These are phyloP conservation scores for Lordiphosa clarofinis DNA, from an alignment of 1,140 invertebrate species.

Conservation along the genomic window DNA sequence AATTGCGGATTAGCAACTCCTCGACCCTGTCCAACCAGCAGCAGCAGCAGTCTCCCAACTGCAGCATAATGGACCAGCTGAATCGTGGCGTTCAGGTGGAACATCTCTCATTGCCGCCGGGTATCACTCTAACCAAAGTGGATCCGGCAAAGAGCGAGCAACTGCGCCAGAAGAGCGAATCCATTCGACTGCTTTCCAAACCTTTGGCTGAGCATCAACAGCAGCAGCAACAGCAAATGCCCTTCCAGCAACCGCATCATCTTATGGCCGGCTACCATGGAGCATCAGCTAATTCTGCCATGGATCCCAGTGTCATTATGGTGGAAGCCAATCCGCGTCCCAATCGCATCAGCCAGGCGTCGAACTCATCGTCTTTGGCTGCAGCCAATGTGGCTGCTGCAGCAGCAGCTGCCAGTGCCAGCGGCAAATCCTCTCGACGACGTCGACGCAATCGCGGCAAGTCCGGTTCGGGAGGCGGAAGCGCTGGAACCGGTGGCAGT, in stretches of 20 bases:
- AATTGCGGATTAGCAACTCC: constrained; percentile 48
- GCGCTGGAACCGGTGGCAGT: constrained; percentile 8
- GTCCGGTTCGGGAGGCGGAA: constrained; percentile 20
- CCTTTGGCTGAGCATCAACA: constrained; percentile 54
- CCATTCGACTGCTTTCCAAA: constrained; percentile 67
- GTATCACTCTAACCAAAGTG: constrained; percentile 91
- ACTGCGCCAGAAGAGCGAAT: constrained; percentile 73
- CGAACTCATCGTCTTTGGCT: constrained; percentile 5
- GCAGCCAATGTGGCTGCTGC: constrained; percentile 24
- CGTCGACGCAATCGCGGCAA: constrained; percentile 84
- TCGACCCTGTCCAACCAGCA: constrained; percentile 26
- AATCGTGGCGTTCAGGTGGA: constrained; percentile 84
- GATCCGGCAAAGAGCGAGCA: constrained; percentile 81
- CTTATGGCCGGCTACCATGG: constrained; percentile 54
- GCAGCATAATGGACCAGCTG: constrained; percentile 83
- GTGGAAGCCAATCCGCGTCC: constrained; percentile 68
- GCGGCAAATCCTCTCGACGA: constrained; percentile 80
- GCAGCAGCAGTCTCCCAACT: constrained; percentile 47
- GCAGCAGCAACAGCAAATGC: constrained; percentile 40
- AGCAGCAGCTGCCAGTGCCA: constrained; percentile 35
- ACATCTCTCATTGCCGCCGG: constrained; percentile 87
- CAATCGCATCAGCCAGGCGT: constrained; percentile 30
- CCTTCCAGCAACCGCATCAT: constrained; percentile 31
- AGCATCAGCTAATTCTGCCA: constrained; percentile 38
- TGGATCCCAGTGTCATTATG: constrained; percentile 70